These are phyloP conservation scores for Holocentrus rufus DNA, from an alignment of 2,797 vertebrate species.

Conservation along the genomic window DNA sequence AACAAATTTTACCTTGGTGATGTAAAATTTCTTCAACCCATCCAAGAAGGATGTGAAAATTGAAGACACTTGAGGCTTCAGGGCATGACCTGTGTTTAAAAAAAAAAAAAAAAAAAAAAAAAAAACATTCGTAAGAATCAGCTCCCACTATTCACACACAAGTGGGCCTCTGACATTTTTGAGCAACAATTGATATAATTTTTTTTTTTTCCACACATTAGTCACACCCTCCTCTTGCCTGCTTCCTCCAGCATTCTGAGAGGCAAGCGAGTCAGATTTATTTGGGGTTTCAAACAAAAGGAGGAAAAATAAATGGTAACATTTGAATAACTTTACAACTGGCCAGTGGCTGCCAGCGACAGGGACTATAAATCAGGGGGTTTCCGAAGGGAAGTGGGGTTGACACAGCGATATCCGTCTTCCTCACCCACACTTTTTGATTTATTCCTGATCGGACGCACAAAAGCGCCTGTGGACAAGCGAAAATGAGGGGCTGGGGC, in stretches of 20 bases:
- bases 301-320: conserved; percentile 79
- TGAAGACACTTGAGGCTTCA: conserved; percentile 99
- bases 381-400: conserved; percentile 80
- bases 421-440: conserved; percentile 82
- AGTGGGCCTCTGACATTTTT: conserved; percentile 21
- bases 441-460: conserved; percentile 85
- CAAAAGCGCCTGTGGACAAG: conserved; percentile 81
- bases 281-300: conserved; percentile 78
- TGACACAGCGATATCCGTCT: conserved; percentile 81
- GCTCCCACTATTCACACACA: conserved; percentile 20
- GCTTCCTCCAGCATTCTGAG: conserved; percentile 54
- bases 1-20: conserved; percentile 90
- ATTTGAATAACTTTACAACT: conserved; percentile 82
- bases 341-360: conserved; percentile 74
- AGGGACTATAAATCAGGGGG: conserved; percentile 81
- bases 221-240: conserved; percentile 49
- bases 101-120: conserved; percentile 29
- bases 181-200: conserved; percentile 23
- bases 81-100: conserved; percentile 97
- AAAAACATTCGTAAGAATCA: conserved; percentile 54
- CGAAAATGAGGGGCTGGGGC: conserved; percentile 78
- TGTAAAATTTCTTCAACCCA: conserved; percentile 98
- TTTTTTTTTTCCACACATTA: conserved; percentile 56
- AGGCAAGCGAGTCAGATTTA: conserved; percentile 73
- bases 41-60: conserved; percentile 99